Evolutionary conservation across 2,113 vertebrate species (phyloP).

Genomic region (Agapornis roseicollis): DNA sequence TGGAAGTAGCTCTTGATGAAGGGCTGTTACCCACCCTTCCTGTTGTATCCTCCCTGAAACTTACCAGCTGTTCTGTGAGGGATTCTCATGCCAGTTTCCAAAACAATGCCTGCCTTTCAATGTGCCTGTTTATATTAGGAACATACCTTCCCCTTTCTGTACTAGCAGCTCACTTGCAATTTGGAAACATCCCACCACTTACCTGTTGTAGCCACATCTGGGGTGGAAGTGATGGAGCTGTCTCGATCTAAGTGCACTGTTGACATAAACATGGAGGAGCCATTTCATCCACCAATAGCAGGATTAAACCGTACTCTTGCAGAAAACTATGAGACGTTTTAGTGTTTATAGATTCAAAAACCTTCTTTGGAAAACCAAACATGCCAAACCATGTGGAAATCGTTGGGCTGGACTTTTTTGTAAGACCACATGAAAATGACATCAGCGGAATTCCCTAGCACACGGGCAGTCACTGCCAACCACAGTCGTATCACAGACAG

Average conservation of each 20-base stretch:
- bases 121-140: background rate
- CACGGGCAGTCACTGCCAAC: accelerated
- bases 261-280: background rate
- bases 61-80: background rate
- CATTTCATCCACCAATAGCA: background rate
- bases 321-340: background rate
- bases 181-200: background rate
- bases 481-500: background rate
- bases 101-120: background rate
- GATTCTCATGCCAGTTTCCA: background rate
- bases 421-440: background rate
- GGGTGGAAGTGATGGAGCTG: background rate
- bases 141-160: background rate
- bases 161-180: background rate
- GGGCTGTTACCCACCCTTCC: background rate
- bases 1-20: background rate
- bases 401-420: background rate
- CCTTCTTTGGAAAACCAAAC: background rate
- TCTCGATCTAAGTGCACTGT: background rate
- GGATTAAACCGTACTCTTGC: background rate
- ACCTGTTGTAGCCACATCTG: background rate
- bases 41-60: constrained; percentile 17
- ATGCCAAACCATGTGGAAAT: background rate
- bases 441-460: background rate
- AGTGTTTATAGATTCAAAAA: background rate